Percentiles rank a stretch among this genome's conserved stretches.
Conservation (phyloP, 2,888 invertebrate genomes). For the Platycheirus rosarum region DNA sequence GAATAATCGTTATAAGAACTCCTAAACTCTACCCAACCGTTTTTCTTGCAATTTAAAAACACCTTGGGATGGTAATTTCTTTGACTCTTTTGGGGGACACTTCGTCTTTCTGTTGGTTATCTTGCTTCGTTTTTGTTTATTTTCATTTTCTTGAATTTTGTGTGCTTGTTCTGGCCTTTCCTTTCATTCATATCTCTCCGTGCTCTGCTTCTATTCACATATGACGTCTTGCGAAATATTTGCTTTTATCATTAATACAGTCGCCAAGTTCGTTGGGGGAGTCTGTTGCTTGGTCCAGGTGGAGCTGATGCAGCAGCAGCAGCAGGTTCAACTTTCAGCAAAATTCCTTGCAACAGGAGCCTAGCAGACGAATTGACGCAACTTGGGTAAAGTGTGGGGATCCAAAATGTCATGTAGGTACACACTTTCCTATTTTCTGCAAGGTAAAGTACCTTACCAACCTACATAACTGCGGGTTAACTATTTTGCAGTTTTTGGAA, state of each 20-base stretch:
- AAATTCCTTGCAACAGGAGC: constrained; percentile 22
- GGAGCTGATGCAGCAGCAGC: background rate
- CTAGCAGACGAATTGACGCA: background rate
- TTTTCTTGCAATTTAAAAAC: background rate
- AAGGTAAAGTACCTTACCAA: background rate
- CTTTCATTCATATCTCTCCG: background rate
- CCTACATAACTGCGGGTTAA: background rate
- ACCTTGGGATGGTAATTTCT: background rate
- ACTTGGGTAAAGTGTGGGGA: constrained; percentile 1
- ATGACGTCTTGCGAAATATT: constrained; percentile 35
- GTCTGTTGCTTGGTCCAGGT: background rate
- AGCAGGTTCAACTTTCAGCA: constrained; percentile 18
- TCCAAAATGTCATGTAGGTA: constrained; percentile 45
- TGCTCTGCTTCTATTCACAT: background rate
- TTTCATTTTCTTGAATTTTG: background rate
- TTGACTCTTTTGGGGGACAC: background rate
- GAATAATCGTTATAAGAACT: background rate
- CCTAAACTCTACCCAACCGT: background rate
- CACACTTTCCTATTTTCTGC: background rate
- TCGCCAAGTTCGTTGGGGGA: constrained; percentile 5
- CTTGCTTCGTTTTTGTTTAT: constrained; percentile 9
- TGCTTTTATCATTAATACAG: constrained; percentile 45
- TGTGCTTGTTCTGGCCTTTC: background rate
- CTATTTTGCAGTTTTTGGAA: constrained; percentile 38
- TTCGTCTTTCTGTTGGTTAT: constrained; percentile 8